Percentiles rank a stretch among this genome's conserved stretches.
phyloP scores from a whole-genome alignment of 2,888 invertebrate species.

The Noctua janthe region DNA sequence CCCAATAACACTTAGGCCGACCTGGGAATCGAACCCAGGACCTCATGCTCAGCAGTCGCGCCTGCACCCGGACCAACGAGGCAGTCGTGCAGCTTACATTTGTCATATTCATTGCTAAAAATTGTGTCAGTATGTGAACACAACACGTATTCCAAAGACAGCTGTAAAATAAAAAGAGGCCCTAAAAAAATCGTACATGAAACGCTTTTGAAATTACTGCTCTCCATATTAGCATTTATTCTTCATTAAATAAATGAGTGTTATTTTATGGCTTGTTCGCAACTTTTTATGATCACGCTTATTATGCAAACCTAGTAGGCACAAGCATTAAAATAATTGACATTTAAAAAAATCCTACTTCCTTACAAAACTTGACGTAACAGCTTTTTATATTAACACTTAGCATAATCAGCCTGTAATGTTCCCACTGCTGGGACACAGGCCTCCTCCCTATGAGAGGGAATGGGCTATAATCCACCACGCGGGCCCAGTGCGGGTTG shows the following conservation, averaged over 20 bases:
- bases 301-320: constrained; percentile 16
- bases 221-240: constrained; percentile 26
- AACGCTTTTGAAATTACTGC: background rate
- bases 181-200: constrained; percentile 3
- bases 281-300: constrained; percentile 25
- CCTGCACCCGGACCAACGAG: too few relatives aligned
- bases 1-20: too few relatives aligned
- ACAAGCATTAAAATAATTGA: constrained; percentile 8
- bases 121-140: background rate
- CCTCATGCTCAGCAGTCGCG: too few relatives aligned
- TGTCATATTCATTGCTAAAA: background rate
- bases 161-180: background rate
- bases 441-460: too few relatives aligned
- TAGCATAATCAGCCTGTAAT: too few relatives aligned
- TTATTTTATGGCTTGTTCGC: constrained; percentile 44
- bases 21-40: too few relatives aligned
- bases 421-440: too few relatives aligned
- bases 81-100: background rate
- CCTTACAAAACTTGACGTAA: background rate
- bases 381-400: background rate
- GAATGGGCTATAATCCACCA: too few relatives aligned
- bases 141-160: background rate
- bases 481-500: too few relatives aligned
- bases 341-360: background rate
- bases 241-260: constrained; percentile 25